These are phyloP conservation scores for Cottus gobio DNA, from an alignment of 2,113 vertebrate genomes.

Conservation along the genomic window DNA sequence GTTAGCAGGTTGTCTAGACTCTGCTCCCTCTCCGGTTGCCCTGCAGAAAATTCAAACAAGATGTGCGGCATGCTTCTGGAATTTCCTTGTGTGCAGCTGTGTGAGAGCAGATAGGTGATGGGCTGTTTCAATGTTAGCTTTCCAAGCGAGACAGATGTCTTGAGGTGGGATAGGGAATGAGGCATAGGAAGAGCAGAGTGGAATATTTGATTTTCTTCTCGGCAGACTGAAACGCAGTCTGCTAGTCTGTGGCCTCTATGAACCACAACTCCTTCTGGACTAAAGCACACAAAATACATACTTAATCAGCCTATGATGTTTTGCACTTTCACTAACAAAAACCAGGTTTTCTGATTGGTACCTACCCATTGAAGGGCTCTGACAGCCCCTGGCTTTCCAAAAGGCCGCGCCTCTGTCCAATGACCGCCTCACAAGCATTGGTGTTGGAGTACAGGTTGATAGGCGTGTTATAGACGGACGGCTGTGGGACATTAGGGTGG, in stretches of 20 bases:
- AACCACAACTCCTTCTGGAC: conserved; percentile 7
- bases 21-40: conserved; percentile 25
- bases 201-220: conserved; percentile 14
- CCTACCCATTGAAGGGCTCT: conserved; percentile 95
- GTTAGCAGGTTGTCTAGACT: conserved; percentile 28
- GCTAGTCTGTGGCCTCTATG: conserved; percentile 11
- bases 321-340: background rate
- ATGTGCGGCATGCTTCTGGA: conserved; percentile 42
- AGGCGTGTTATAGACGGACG: conserved; percentile 86
- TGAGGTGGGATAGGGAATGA: conserved; percentile 2
- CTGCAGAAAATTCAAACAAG: conserved; percentile 53
- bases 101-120: conserved; percentile 31
- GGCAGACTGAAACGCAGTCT: background rate
- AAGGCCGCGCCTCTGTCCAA: conserved; percentile 91
- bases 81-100: conserved; percentile 32
- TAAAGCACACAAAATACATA: conserved; percentile 8
- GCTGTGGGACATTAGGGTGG: conserved; percentile 88
- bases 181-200: background rate
- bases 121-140: conserved; percentile 18
- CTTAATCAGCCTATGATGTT: background rate
- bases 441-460: conserved; percentile 86
- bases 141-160: conserved; percentile 34
- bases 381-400: conserved; percentile 87
- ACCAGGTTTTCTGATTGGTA: conserved; percentile 58
- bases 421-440: conserved; percentile 88